Evolutionary conservation across 1,140 invertebrate species (phyloP), one percentile per base, ranked within the genome.

Genomic region (Bicyclus anynana): DNA sequence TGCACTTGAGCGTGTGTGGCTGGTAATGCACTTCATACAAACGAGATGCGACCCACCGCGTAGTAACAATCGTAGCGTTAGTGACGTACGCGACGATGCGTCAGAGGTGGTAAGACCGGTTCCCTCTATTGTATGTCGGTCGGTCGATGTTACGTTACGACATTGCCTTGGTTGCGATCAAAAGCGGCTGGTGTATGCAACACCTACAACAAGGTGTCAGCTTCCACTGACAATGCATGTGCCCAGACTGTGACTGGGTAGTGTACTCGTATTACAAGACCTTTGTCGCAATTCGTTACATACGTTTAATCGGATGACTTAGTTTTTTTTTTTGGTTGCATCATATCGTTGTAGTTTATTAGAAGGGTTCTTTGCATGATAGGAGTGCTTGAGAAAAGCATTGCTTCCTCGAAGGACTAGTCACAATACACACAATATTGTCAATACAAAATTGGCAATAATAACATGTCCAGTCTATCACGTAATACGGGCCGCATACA

Each of bases 191-290:
- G 65, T 67, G 60, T 62, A 69, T 65, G 65, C 70, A 50, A 61
- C 51, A 53, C 55, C 61, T 72, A 65, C 37, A 55, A 60, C 59
- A 33, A 14, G 74, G 75, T 83, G 67, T 83, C 74, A 53, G 49
- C 67, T 83, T 80, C 64, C 71, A 67, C 59, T 65, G 71, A 83
- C 77, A 80, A 83, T 74, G 62, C 60, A 55, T 55, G 54, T 49
- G 49, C 65, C 60, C 56, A 37, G 55, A 55, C 29, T 52, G 51
- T 55, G 35, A 57, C 50, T 55, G 58, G 59, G 54, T 46, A 57
- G 55, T 58, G 23, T 27, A 26, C 35, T 38, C 37, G 17, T 42
- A 17, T 40, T 38, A 40, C 18, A 50, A 47, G 1, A 14, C 16
- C 4, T 50, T 6, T 50, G 0, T 52, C 18, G n/a, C 6, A 51